Evolutionary conservation across 2,888 invertebrate species (phyloP).

Genomic region (Drepana falcataria): DNA sequence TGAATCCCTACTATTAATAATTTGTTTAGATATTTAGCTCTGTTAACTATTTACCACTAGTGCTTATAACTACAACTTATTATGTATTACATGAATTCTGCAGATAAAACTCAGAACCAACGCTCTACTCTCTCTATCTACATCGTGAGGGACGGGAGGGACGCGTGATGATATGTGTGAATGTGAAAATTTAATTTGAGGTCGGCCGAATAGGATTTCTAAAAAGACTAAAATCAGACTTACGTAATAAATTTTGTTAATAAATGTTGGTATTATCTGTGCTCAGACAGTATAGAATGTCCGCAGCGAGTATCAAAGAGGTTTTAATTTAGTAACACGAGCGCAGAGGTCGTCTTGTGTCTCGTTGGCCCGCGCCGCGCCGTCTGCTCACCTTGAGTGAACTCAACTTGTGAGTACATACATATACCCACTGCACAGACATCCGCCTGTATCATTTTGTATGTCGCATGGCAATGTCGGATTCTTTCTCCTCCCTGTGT

Average conservation of each 20-base stretch:
- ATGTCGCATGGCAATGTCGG: constrained; percentile 21
- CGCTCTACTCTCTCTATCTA: too few relatives aligned
- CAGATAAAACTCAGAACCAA: too few relatives aligned
- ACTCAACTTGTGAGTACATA: constrained; percentile 34
- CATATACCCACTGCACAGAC: constrained; percentile 11
- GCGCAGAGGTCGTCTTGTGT: constrained; percentile 52
- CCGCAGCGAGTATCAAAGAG: constrained; percentile 50
- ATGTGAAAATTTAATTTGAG: too few relatives aligned
- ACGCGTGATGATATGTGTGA: too few relatives aligned
- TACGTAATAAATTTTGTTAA: constrained; percentile 6
- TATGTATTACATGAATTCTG: too few relatives aligned
- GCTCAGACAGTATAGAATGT: constrained; percentile 59
- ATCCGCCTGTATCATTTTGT: constrained; percentile 42
- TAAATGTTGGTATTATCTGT: constrained; percentile 43
- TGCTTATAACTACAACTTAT: too few relatives aligned
- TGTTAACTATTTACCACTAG: too few relatives aligned
- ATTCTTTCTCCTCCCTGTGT: constrained; percentile 20
- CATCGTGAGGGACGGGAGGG: too few relatives aligned
- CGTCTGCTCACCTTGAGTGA: constrained; percentile 68
- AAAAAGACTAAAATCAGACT: too few relatives aligned
- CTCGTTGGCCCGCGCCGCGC: constrained; percentile 51
- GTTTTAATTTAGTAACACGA: constrained; percentile 59
- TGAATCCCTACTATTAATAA: too few relatives aligned
- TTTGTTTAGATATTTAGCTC: too few relatives aligned
- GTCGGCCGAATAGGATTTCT: too few relatives aligned